phyloP scores from a whole-genome alignment of 2,888 invertebrate genomes.

The Xestia ashworthii region DNA sequence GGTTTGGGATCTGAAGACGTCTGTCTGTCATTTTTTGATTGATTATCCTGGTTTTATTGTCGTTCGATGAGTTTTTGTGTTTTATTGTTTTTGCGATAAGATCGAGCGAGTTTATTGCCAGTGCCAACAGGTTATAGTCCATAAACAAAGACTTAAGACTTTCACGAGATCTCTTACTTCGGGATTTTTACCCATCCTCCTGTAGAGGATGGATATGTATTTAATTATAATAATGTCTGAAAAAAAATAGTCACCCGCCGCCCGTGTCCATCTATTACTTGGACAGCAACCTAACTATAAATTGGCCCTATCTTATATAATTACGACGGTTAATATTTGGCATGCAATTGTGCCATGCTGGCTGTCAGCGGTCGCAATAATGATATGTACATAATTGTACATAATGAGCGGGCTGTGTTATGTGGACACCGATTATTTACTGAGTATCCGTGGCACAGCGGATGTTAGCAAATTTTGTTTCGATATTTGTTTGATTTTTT shows the following conservation, averaged over 20 bases:
- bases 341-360: conserved; percentile 51
- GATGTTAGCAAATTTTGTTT: conserved; percentile 43
- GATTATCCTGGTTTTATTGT: conserved; percentile 33
- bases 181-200: neutral
- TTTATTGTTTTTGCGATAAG: conserved; percentile 19
- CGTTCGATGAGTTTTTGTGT: conserved; percentile 4
- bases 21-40: conserved; percentile 47
- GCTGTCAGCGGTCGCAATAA: conserved; percentile 61
- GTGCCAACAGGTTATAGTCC: conserved; percentile 16
- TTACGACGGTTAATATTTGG: conserved; percentile 62
- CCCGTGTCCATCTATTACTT: conserved; percentile 12
- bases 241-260: too few relatives aligned
- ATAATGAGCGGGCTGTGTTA: conserved; percentile 57
- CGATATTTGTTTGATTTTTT: conserved; percentile 5
- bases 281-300: conserved; percentile 56
- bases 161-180: neutral
- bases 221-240: too few relatives aligned
- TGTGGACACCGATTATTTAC: conserved; percentile 56
- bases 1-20: conserved; percentile 38
- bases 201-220: too few relatives aligned
- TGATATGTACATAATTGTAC: conserved; percentile 63
- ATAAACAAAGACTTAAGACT: neutral
- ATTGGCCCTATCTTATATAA: conserved; percentile 63
- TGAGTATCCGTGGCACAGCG: conserved; percentile 44
- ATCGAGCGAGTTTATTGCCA: conserved; percentile 11